Evolutionary conservation across 1,140 invertebrate species (phyloP), one percentile per base, ranked within the genome.

Genomic region (Bursaphelenchus mucronatus): DNA sequence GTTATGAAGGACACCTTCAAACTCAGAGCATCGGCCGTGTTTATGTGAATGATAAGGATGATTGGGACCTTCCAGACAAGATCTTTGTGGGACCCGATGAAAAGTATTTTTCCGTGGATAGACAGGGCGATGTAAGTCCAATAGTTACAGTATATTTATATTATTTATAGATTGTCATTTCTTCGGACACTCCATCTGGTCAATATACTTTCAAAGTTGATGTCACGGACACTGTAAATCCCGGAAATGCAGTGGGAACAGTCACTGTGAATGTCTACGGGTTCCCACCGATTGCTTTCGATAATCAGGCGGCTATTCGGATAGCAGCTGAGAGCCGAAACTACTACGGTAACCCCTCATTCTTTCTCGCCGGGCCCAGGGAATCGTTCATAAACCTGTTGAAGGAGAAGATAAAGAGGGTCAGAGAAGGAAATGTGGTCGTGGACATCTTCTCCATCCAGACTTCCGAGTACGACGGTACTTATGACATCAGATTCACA

Each of bases 1-100:
- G 61, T 5, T 80, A 80, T 55, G 61, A 74, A n/a, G 79, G 79
- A 9, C 73, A 76, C 46, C 55, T 80, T 45, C 66, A 71, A 50
- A 44, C 62, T 13, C 80, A 74, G 0, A 64, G 66, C n/a, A 81
- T 80, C 46, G 78, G 78, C 21, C 64, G 71, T 47, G 75, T 78
- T 15, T 80, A 68, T 52, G 78, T 80, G 1, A 63, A 67, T 30
- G 78, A 80, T 57, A 61, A 66, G 21, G 78, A 80, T 59, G 78
- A 80, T 54, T 80, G 78, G 78, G 78, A 80, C 63, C 54, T 69
- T n/a, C 64, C 53, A 13, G 71, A 81, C 64, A 80, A 80, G 57
- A 70, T 40, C 8, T 80, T 74, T 64, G 64, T 58, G 7, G 30
- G 46, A 62, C 44, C 50, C 6, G 0, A 45, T 59, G 30, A 30